Percentiles rank a stretch among this genome's conserved stretches.
Conservation (phyloP, 2,888 invertebrate genomes). For the Zaprionus obscuricornis region DNA sequence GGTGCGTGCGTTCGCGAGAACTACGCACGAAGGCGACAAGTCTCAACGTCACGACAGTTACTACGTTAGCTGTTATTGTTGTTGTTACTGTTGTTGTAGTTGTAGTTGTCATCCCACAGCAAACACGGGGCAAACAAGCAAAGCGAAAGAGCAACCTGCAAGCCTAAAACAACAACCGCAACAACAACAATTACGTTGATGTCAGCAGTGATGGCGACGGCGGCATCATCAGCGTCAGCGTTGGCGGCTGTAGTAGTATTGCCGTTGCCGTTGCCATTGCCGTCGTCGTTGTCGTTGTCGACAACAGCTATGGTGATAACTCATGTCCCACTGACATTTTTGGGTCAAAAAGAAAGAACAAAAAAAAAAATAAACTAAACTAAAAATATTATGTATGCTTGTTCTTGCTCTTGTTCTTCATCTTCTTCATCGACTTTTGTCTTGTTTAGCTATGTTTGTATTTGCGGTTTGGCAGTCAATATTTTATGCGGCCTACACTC, state of each 20-base stretch:
- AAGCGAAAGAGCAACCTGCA: constrained; percentile 71
- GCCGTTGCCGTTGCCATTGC: constrained; percentile 20
- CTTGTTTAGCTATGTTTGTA: constrained; percentile 41
- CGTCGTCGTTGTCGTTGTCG: constrained; percentile 29
- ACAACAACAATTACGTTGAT: constrained; percentile 55
- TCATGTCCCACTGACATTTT: constrained; percentile 79
- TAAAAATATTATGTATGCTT: constrained; percentile 71
- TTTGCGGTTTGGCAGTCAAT: constrained; percentile 72
- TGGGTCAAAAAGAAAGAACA: constrained; percentile 79
- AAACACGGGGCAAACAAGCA: constrained; percentile 64
- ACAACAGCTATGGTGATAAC: constrained; percentile 66
- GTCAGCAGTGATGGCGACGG: constrained; percentile 51
- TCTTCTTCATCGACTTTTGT: constrained; percentile 9
- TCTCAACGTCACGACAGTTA: neutral
- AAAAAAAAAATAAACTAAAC: too few species aligned
- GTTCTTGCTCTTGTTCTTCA: constrained; percentile 15
- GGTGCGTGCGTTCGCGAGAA: constrained; percentile 41
- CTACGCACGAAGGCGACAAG: constrained; percentile 44
- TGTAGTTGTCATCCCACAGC: constrained; percentile 55
- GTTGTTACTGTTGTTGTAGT: constrained; percentile 28
- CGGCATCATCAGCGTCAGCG: too few species aligned
- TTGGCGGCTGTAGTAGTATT: constrained; percentile 26
- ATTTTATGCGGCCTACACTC: constrained; percentile 54
- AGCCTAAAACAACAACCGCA: constrained; percentile 65
- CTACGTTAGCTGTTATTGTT: constrained; percentile 21